Evolutionary conservation across 2,113 vertebrate species (phyloP).

Genomic region (Ophiodon elongatus): DNA sequence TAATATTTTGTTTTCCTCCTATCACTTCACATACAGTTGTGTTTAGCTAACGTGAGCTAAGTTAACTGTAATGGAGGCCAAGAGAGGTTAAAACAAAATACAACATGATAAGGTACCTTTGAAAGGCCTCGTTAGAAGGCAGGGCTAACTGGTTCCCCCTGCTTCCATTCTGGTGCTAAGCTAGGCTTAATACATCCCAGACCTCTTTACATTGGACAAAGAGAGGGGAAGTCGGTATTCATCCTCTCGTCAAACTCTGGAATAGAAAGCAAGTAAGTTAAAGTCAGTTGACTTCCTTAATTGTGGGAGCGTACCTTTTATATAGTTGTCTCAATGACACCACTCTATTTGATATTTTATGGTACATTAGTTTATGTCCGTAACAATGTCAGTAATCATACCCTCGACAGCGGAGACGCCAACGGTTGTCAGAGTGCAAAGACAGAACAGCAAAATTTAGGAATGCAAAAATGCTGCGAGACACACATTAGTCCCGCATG

Average conservation of each 20-base stretch:
- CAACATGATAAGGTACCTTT: background rate
- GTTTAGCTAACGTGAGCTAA: background rate
- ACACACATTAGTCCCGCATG: constrained; percentile 2
- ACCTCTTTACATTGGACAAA: background rate
- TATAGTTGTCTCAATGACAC: too few species aligned
- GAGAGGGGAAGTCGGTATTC: constrained; percentile 17
- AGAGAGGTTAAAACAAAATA: background rate
- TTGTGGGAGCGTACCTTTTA: background rate
- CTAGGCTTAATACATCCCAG: background rate
- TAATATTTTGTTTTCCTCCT: background rate
- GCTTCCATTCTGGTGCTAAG: background rate
- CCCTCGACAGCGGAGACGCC: background rate
- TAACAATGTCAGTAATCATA: background rate
- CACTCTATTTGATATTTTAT: background rate
- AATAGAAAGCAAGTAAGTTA: background rate
- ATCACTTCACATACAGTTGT: background rate
- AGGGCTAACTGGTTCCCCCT: background rate
- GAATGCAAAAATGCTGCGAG: background rate
- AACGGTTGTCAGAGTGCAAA: background rate
- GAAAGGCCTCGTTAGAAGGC: background rate
- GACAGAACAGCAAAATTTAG: background rate
- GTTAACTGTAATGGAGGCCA: too few species aligned
- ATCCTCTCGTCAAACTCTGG: constrained; percentile 7
- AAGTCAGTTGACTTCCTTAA: background rate
- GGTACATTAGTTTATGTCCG: background rate